These are phyloP conservation scores for Potamarius usumacintae DNA, from an alignment of 2,113 vertebrate species.

Conservation along the genomic window DNA sequence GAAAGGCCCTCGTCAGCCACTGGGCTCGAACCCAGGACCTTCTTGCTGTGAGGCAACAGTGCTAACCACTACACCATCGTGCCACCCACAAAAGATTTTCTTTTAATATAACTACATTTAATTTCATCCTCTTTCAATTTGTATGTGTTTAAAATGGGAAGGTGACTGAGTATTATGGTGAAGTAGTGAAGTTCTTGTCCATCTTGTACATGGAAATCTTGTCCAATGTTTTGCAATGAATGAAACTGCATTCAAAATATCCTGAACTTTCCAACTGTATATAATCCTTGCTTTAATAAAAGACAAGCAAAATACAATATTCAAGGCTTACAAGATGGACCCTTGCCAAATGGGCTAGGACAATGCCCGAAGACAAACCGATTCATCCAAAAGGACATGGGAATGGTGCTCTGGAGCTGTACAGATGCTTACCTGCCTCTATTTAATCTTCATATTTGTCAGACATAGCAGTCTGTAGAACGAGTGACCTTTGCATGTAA, in stretches of 20 bases:
- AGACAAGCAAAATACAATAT: conserved; percentile 4
- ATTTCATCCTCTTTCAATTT: background rate
- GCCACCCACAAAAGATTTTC: background rate
- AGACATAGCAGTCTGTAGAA: conserved; percentile 44
- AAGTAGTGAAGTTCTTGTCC: background rate
- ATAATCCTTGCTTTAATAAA: conserved; percentile 29
- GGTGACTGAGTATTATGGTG: background rate
- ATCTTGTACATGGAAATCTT: too few species aligned
- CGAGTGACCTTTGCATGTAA: conserved; percentile 57
- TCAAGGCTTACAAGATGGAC: background rate
- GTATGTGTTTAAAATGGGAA: background rate
- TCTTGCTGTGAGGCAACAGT: too few species aligned
- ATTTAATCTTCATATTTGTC: conserved; percentile 58
- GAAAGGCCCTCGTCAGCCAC: too few species aligned
- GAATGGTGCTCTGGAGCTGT: background rate
- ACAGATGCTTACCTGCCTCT: conserved; percentile 24
- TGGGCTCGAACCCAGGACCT: too few species aligned
- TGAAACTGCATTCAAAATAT: background rate
- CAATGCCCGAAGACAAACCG: conserved; percentile 44
- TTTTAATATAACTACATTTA: background rate
- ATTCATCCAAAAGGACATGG: conserved; percentile 45
- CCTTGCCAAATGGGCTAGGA: background rate
- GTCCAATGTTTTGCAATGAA: background rate
- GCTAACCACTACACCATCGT: too few species aligned
- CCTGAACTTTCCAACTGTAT: background rate